Evolutionary conservation across 2,888 invertebrate species (phyloP), one percentile per base, ranked within the genome.

Genomic region (Itoplectis maculator): DNA sequence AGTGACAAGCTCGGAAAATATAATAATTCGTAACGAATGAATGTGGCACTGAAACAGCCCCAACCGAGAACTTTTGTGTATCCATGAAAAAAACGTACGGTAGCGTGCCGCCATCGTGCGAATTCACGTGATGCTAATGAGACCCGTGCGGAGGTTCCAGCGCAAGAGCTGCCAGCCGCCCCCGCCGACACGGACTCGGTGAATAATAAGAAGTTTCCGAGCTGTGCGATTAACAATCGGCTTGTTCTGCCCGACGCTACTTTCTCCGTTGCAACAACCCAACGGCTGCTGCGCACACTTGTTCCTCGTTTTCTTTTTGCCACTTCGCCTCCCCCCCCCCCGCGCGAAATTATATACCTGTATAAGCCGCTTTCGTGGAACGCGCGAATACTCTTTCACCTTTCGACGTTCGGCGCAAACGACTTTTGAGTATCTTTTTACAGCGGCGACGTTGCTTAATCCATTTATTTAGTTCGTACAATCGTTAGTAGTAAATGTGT

Each of bases 121-220:
- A 82, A 79, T 82, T 82, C 79, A 82, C 79, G 82, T 77, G 82
- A 82, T 82, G 82, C 82, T 82, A 82, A 82, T 82, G 82, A 82
- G 82, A 59, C 76, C 63, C 70, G 70, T n/a, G n/a, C 56, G 54
- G 76, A 79, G 76, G 68, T 72, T 65, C 76, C 61, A n/a, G n/a
- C n/a, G n/a, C n/a, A 49, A 51, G 42, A 56, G 76, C 76, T 61
- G n/a, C n/a, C n/a, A n/a, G n/a, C n/a, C n/a, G n/a, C n/a, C n/a
- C n/a, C n/a, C n/a, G n/a, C 61, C 61, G 70, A 70, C 75, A 59
- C 47, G 65, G 72, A 42, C 76, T 73, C 76, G 72, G 82, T 76
- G 82, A 82, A 82, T 82, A 82, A 82, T 82, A 82, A 82, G 82
- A 79, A 82, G 63, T 76, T 82, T 79, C 82, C 79, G 76, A 79